Evolutionary conservation across 1,140 invertebrate species (phyloP).

Genomic region (Sitophilus oryzae): DNA sequence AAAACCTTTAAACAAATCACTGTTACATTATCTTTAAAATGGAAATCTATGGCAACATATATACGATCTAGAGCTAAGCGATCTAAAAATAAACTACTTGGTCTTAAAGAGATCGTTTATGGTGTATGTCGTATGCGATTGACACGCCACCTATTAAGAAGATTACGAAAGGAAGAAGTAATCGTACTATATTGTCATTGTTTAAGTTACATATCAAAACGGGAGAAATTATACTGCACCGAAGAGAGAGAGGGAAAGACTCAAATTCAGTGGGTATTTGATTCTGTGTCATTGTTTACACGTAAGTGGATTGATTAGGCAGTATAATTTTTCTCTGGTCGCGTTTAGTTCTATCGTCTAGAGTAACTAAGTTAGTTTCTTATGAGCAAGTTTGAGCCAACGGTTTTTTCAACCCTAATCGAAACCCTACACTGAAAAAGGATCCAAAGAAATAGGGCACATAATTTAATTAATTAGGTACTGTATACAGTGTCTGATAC

Average conservation of each 20-base stretch:
- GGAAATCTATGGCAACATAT: constrained; percentile 15
- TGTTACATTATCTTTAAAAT: not conserved
- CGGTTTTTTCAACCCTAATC: constrained; percentile 2
- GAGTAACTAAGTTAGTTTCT: not conserved
- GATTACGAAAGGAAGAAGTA: constrained; percentile 9
- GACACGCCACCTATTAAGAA: not conserved
- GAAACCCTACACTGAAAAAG: too few species aligned
- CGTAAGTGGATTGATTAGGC: too few species aligned
- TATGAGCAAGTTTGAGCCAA: constrained; percentile 4
- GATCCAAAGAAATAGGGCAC: too few species aligned
- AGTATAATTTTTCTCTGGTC: too few species aligned
- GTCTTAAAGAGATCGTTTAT: constrained; percentile 16
- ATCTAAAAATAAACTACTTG: constrained; percentile 17
- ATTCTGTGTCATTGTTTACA: too few species aligned
- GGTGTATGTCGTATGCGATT: not conserved
- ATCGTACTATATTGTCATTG: constrained; percentile 19
- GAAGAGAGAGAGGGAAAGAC: too few species aligned
- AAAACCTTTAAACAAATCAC: too few species aligned
- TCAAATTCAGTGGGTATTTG: too few species aligned
- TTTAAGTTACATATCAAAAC: constrained; percentile 9
- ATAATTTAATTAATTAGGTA: too few species aligned
- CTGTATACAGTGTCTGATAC: too few species aligned
- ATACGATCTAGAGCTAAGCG: constrained; percentile 3
- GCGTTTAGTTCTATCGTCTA: too few species aligned
- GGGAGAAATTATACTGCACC: not conserved